phyloP scores from a whole-genome alignment of 92 coral and sea anemone species.

The Galaxea fascicularis region DNA sequence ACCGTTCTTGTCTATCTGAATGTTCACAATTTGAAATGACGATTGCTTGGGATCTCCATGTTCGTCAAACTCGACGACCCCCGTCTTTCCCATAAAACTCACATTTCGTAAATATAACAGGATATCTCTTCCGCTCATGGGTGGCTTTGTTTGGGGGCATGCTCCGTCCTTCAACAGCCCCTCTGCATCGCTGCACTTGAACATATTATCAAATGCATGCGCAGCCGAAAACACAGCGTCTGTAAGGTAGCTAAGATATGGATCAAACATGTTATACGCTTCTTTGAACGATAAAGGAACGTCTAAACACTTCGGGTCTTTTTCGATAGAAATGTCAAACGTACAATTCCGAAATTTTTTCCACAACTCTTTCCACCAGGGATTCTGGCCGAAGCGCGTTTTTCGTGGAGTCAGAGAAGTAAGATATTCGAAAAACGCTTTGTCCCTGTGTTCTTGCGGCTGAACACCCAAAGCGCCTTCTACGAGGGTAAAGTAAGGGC shows the following conservation, averaged over 20 bases:
- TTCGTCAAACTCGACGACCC: conserved; percentile 52
- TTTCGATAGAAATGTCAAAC: conserved; percentile 1
- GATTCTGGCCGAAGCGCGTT: conserved; percentile 9
- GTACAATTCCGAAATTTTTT: conserved; percentile 16
- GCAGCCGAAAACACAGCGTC: conserved; percentile 65
- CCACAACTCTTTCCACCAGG: conserved; percentile 75
- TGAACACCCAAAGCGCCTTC: conserved; percentile 70
- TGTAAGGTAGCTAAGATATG: conserved; percentile 57
- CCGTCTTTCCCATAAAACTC: conserved; percentile 59
- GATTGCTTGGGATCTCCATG: conserved; percentile 65
- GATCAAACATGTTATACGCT: conserved; percentile 42
- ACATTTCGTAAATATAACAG: conserved; percentile 48
- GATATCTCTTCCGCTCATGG: conserved; percentile 10
- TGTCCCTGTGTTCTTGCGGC: conserved; percentile 36
- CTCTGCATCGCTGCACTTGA: conserved; percentile 36
- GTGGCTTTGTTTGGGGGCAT: conserved; percentile 30
- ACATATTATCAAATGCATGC: conserved; percentile 49
- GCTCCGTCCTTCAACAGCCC: neutral
- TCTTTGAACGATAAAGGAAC: conserved; percentile 33
- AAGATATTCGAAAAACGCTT: conserved; percentile 29
- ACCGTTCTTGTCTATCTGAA: conserved; percentile 31
- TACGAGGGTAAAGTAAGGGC: conserved; percentile 10
- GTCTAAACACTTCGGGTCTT: conserved; percentile 28
- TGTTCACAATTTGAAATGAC: conserved; percentile 59
- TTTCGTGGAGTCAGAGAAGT: conserved; percentile 7